Percentiles rank a stretch among this genome's conserved stretches.
phyloP scores from a whole-genome alignment of 1,140 invertebrate genomes.

The Cataglyphis hispanica region DNA sequence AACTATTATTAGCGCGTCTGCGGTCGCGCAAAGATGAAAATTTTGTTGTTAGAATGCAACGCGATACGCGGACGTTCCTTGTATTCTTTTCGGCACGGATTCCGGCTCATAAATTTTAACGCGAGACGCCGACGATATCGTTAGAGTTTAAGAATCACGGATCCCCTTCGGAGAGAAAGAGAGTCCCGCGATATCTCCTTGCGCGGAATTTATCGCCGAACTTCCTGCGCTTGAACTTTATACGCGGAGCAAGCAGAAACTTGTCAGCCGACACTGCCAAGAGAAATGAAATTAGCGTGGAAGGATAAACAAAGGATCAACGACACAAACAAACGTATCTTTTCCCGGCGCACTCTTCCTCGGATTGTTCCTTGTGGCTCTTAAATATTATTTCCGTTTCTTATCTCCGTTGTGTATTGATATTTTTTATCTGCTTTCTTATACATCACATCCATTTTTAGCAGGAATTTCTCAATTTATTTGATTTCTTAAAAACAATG shows the following conservation, averaged over 20 bases:
- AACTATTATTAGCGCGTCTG: slow-evolving; percentile 2
- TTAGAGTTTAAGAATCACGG: slow-evolving; percentile 58
- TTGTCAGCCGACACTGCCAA: slow-evolving; percentile 39
- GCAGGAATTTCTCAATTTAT: no score
- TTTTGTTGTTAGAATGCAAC: slow-evolving; percentile 37
- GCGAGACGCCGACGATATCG: slow-evolving; percentile 55
- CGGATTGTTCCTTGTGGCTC: background rate
- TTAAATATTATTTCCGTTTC: background rate
- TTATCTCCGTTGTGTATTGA: background rate
- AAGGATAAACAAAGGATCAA: slow-evolving; percentile 28
- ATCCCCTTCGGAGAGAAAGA: background rate
- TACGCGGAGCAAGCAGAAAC: slow-evolving; percentile 36
- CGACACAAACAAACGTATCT: slow-evolving; percentile 25
- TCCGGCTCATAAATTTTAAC: slow-evolving; percentile 54
- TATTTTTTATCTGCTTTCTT: background rate
- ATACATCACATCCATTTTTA: no score
- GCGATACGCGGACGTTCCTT: slow-evolving; percentile 14
- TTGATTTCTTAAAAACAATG: background rate
- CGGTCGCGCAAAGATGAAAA: slow-evolving; percentile 1
- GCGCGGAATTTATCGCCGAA: slow-evolving; percentile 51
- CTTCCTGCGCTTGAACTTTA: slow-evolving; percentile 55
- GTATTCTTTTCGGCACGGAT: slow-evolving; percentile 49
- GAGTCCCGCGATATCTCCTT: slow-evolving; percentile 47
- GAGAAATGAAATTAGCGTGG: slow-evolving; percentile 51
- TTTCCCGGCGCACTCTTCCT: background rate